Evolutionary conservation across 1,140 invertebrate genomes (phyloP).

Genomic region (Cydia amplana): DNA sequence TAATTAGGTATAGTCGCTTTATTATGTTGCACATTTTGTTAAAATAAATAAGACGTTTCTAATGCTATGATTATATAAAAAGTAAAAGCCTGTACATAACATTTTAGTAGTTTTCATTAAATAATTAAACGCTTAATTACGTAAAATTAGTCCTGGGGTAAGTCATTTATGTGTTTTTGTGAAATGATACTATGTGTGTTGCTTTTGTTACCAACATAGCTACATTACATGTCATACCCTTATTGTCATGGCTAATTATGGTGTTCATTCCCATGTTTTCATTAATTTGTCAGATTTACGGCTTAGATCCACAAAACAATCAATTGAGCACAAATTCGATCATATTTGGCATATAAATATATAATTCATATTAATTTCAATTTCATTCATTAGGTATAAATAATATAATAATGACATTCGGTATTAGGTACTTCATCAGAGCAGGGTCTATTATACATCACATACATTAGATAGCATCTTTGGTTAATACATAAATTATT

Average conservation of each 20-base stretch:
- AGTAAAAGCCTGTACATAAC: background rate
- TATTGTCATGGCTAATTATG: background rate
- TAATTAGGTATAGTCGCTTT: too few relatives aligned
- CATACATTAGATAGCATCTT: too few relatives aligned
- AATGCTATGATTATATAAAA: too few relatives aligned
- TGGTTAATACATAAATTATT: too few relatives aligned
- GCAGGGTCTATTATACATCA: background rate
- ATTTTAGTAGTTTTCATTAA: background rate
- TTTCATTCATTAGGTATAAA: background rate
- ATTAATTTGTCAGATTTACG: background rate
- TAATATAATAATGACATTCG: background rate
- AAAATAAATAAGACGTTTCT: too few relatives aligned
- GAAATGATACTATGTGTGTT: background rate
- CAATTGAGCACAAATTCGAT: too few relatives aligned
- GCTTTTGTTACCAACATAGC: slow-evolving; percentile 2
- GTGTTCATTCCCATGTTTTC: slow-evolving; percentile 1
- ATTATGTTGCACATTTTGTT: too few relatives aligned
- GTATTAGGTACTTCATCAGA: background rate
- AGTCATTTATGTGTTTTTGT: background rate
- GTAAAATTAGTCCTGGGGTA: background rate
- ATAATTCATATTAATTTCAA: background rate
- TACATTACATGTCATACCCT: background rate
- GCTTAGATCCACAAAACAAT: too few relatives aligned
- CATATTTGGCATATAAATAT: background rate
- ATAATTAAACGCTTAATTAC: too few relatives aligned